Conservation (phyloP, 2,888 invertebrate species). For the Gryllus longicercus region DNA sequence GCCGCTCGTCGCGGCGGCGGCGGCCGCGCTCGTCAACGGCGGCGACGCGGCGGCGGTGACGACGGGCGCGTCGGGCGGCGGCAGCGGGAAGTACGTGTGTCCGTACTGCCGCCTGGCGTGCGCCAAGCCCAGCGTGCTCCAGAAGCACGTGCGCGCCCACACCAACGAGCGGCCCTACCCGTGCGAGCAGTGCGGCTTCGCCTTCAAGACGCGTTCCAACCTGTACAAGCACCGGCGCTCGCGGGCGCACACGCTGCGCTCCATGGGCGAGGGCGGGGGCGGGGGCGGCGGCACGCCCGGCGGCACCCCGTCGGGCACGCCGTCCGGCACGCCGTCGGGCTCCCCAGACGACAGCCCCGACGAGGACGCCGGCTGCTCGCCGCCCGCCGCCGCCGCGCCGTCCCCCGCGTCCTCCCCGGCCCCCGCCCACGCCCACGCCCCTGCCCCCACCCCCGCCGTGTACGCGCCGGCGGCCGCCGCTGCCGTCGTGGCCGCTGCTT, state of each 20-base stretch:
- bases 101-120: conserved; percentile 84
- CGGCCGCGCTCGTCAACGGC: conserved; percentile 4
- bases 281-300: not conserved
- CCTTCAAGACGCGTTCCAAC: conserved; percentile 92
- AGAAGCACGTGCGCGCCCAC: conserved; percentile 91
- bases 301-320: conserved; percentile 47
- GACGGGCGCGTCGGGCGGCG: conserved; percentile 5
- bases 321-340: conserved; percentile 52
- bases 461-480: conserved; percentile 11
- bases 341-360: conserved; percentile 43
- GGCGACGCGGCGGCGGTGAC: not conserved
- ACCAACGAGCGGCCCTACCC: conserved; percentile 91
- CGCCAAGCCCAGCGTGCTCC: conserved; percentile 88
- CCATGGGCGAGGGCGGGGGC: not conserved
- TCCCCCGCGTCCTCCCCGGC: not conserved
- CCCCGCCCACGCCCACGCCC: not conserved
- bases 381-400: conserved; percentile 50
- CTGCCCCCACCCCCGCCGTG: conserved; percentile 11
- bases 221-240: conserved; percentile 85
- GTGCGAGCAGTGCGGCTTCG: conserved; percentile 83
- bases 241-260: conserved; percentile 60
- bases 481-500: not conserved
- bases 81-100: conserved; percentile 73
- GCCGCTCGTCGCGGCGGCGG: not conserved
- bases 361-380: conserved; percentile 34